Evolutionary conservation across 2,888 invertebrate species (phyloP), one percentile per base, ranked within the genome.

Genomic region (Fissipunctia ypsillon): DNA sequence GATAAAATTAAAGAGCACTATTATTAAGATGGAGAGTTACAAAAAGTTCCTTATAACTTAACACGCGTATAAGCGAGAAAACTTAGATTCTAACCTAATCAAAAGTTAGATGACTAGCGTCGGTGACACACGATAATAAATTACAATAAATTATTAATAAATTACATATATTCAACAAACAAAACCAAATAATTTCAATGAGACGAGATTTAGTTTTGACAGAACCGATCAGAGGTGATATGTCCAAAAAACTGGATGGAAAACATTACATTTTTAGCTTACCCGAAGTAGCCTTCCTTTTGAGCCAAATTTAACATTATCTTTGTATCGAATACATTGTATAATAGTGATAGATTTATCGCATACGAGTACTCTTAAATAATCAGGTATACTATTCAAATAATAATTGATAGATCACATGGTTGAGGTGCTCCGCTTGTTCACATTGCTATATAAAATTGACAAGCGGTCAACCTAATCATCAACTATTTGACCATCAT

Each of bases 51-150:
- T 81, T 85, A 85, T 87, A 88, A 92, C 88, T 88, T 87, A 91
- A 90, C 88, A 91, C 89, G 79, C 80, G 56, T 75, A 67, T 78
- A 74, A 87, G 88, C 89, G 88, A 91, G 85, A 86, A 90, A 92
- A 92, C 93, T 92, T 92, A 92, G 89, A 87, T 75, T 88, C 91
- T 93, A 94, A 93, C 89, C 88, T 93, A 92, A 93, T 89, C 90
- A 87, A 94, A 91, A 94, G 92, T 91, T 92, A 89, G 90, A 91
- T 96, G 96, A 96, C 96, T 96, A 96, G 96, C 93, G 92, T 94
- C 93, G 93, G 88, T 88, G 86, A 88, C 90, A 86, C 85, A 85
- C 88, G 80, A 83, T 88, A 92, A 89, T 90, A 91, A 93, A 90
- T 90, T 91, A 91, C 88, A 88, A 91, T 92, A 92, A 93, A 91